These are phyloP conservation scores for Protonemura montana DNA, from an alignment of 2,888 invertebrate species.

Conservation along the genomic window DNA sequence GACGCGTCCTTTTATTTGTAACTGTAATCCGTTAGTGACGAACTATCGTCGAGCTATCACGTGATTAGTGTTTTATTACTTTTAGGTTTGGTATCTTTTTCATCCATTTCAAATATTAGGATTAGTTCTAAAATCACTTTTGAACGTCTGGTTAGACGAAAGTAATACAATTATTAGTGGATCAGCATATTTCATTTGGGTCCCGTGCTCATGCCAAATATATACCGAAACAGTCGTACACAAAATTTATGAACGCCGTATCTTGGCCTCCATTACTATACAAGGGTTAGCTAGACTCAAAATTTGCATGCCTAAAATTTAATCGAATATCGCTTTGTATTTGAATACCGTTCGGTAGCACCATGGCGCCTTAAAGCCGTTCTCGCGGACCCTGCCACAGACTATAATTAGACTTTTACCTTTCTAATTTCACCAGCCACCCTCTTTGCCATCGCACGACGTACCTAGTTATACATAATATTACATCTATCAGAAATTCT, in stretches of 20 bases:
- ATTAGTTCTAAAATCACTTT: not conserved
- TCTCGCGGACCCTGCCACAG: not conserved
- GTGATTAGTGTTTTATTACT: too few relatives aligned
- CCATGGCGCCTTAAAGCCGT: not conserved
- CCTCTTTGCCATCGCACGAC: not conserved
- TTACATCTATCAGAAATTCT: not conserved
- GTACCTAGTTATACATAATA: not conserved
- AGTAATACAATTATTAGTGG: not conserved
- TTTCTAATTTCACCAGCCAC: not conserved
- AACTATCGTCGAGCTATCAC: too few relatives aligned
- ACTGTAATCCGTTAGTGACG: not conserved
- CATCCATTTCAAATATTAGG: too few relatives aligned
- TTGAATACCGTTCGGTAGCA: not conserved
- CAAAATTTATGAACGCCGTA: not conserved
- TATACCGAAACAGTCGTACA: not conserved
- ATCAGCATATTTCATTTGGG: constrained; percentile 2
- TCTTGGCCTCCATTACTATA: not conserved
- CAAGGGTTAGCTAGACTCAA: not conserved
- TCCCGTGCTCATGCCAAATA: too few relatives aligned
- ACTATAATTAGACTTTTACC: not conserved
- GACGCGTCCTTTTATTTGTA: not conserved
- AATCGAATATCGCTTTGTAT: not conserved
- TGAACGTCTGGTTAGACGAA: not conserved
- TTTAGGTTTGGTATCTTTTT: too few relatives aligned
- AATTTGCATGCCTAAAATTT: not conserved